Percentiles rank a stretch among this genome's conserved stretches.
phyloP scores from a whole-genome alignment of 2,797 vertebrate genomes.

The Myioborus melanocephalus region DNA sequence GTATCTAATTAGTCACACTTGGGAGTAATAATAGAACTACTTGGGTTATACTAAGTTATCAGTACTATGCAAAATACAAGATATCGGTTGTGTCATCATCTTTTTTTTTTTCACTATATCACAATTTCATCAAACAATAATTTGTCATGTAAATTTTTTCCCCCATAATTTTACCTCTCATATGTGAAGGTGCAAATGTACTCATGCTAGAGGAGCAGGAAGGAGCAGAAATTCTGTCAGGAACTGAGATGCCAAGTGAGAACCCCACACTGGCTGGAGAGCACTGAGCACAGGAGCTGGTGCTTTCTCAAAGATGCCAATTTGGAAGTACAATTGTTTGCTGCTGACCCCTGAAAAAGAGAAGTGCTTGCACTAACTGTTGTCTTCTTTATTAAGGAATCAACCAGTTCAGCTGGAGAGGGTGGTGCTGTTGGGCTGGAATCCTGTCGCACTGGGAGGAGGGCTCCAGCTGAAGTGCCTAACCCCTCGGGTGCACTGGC shows the following conservation, averaged over 20 bases:
- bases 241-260: accelerated
- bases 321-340: neutral
- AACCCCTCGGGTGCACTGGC: accelerated
- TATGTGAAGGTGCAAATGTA: neutral
- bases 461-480: accelerated
- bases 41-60: constrained; percentile 35
- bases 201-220: neutral
- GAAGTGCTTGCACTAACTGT: neutral
- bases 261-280: neutral
- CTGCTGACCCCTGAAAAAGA: neutral
- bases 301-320: neutral
- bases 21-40: constrained; percentile 18
- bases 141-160: neutral
- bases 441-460: neutral
- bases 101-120: neutral
- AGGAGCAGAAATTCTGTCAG: neutral
- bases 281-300: neutral
- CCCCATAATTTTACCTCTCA: neutral
- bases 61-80: constrained; percentile 40
- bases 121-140: constrained; percentile 32
- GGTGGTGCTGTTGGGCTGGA: neutral
- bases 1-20: constrained; percentile 58
- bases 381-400: neutral
- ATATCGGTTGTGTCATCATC: neutral
- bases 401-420: neutral